Evolutionary conservation across 2,888 invertebrate species (phyloP).

Genomic region (Ormyrus rosae): DNA sequence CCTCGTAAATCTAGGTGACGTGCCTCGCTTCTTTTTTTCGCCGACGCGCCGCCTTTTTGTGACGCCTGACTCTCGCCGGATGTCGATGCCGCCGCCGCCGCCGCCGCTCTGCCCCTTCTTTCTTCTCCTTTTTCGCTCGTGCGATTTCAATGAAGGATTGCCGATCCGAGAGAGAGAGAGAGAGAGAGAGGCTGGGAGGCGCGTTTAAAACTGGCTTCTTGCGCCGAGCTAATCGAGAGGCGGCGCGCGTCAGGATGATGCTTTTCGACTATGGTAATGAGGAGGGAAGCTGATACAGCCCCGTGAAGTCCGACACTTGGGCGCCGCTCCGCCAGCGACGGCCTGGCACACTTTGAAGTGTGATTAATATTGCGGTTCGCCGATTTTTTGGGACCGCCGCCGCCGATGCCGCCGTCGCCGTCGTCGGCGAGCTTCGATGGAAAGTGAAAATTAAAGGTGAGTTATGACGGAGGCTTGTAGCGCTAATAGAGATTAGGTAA

Average conservation of each 20-base stretch:
- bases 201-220: no score
- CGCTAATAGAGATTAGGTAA: no score
- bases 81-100: not conserved
- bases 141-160: conserved; percentile 23
- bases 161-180: no score
- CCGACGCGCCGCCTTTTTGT: not conserved
- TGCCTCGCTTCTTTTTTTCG: not conserved
- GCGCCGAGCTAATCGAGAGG: not conserved
- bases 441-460: no score
- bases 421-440: no score
- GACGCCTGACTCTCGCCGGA: conserved; percentile 45
- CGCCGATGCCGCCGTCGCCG: no score
- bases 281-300: not conserved
- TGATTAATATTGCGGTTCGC: not conserved
- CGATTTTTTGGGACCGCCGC: no score
- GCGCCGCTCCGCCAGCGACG: conserved; percentile 2
- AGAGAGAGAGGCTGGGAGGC: no score
- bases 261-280: conserved; percentile 10
- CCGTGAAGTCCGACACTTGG: conserved; percentile 25
- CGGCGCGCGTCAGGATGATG: not conserved
- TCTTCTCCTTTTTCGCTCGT: not conserved
- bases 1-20: conserved; percentile 66
- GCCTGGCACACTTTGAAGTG: conserved; percentile 4
- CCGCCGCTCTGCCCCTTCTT: not conserved
- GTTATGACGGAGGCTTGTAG: no score